Evolutionary conservation across 2,113 vertebrate species (phyloP), one percentile per base, ranked within the genome.

Genomic region (Salvelinus namaycush): DNA sequence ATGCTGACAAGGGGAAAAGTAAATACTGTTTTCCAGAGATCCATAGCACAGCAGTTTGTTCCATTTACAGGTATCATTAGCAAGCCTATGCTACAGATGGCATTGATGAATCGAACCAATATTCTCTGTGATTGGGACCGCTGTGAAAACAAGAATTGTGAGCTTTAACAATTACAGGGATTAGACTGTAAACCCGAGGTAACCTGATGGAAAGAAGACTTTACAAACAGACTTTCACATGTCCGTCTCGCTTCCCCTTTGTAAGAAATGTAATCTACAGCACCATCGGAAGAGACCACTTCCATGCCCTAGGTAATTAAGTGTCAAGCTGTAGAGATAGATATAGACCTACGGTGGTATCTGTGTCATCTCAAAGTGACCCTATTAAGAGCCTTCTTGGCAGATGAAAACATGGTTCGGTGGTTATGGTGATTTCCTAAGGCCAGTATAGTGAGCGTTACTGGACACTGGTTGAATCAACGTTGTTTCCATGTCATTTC

Each of bases 21-120:
- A 20, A 39, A 8, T 3, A 22, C 12, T 13, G 3, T 57, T 74
- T 74, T 70, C 62, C 77, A 72, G 68, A 26, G 72, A 68, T 73
- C 73, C 75, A 20, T 70, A 67, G 68, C 62, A 24, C 76, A 62
- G 78, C 70, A 76, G 29, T 78, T 72, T 54, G 22, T 4, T 59
- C 65, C 31, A 67, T 44, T 78, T 66, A 73, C 76, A 62, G 77
- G 26, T 74, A 71, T 83, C 75, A 84, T 83, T 85, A 83, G 74
- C 66, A 69, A 16, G 65, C 57, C 31, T 79, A 67, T 77, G 73
- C 76, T 18, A 70, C 54, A 64, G 77, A 77, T 62, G 78, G 78
- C 76, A 77, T 66, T 27, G 27, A 84, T 77, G 70, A 79, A 81
- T 73, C 8, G 34, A 76, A 74, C 76, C 70, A 77, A 85, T 84